phyloP scores from a whole-genome alignment of 2,888 invertebrate genomes.

The Leucoma salicis region DNA sequence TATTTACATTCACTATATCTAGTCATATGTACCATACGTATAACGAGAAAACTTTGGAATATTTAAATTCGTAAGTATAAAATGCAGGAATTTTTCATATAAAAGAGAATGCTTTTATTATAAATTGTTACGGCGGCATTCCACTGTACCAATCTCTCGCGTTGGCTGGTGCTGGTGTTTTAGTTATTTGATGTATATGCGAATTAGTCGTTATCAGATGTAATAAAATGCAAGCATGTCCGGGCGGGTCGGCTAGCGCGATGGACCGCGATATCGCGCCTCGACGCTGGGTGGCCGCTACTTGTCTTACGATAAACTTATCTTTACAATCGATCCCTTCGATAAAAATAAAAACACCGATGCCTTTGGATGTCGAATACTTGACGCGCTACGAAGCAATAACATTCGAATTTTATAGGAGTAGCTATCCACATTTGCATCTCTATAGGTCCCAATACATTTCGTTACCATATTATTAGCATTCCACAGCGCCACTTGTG shows the following conservation, averaged over 20 bases:
- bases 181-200: constrained; percentile 75
- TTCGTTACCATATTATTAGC: constrained; percentile 69
- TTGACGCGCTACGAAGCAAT: constrained; percentile 73
- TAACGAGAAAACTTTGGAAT: constrained; percentile 25
- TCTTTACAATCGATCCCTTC: constrained; percentile 78
- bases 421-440: constrained; percentile 71
- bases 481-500: constrained; percentile 56
- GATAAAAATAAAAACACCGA: constrained; percentile 74
- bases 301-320: constrained; percentile 80
- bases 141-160: constrained; percentile 34
- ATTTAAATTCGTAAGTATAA: constrained; percentile 31
- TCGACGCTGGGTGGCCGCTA: constrained; percentile 74
- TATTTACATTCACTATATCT: constrained; percentile 33
- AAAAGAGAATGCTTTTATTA: constrained; percentile 43
- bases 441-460: constrained; percentile 70
- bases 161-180: constrained; percentile 45
- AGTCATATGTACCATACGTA: constrained; percentile 24
- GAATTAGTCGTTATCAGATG: constrained; percentile 75
- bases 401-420: constrained; percentile 74
- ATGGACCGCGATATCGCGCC: constrained; percentile 39
- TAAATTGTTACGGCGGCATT: constrained; percentile 47
- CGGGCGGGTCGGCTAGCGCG: constrained; percentile 45
- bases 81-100: constrained; percentile 32
- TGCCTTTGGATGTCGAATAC: constrained; percentile 63
- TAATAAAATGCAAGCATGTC: constrained; percentile 72